These are phyloP conservation scores for Recurvirostra avosetta DNA, from an alignment of 2,113 vertebrate species.

Conservation along the genomic window DNA sequence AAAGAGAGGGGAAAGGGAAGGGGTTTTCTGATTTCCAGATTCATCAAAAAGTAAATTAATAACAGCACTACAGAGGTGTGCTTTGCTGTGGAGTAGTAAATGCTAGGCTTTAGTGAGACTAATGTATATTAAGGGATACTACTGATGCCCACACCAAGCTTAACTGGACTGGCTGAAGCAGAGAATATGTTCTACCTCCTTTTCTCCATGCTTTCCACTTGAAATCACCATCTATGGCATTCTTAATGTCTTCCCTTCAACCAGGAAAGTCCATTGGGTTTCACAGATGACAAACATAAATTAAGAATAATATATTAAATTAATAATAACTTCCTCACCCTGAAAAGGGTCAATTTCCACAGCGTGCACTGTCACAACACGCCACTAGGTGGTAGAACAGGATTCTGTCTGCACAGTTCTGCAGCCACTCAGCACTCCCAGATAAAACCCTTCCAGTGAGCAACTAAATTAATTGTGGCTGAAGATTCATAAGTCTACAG, in stretches of 20 bases:
- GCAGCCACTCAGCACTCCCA: fast-evolving
- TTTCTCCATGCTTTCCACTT: not conserved
- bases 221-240: not conserved
- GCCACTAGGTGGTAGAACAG: constrained; percentile 40
- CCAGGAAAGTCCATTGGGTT: not conserved
- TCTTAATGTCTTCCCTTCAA: not conserved
- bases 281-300: not conserved
- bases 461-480: not conserved
- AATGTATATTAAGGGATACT: not conserved
- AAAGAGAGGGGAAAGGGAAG: not conserved
- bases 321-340: no score
- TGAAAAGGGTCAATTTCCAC: fast-evolving
- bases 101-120: not conserved
- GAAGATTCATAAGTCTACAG: not conserved
- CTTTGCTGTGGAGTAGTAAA: not conserved
- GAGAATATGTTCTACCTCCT: not conserved
- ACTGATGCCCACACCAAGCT: not conserved
- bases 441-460: not conserved
- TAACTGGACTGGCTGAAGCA: not conserved
- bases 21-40: not conserved
- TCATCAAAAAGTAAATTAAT: not conserved
- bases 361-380: fast-evolving
- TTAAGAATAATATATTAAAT: not conserved
- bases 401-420: not conserved
- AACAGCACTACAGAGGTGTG: not conserved